Evolutionary conservation across 2,113 vertebrate genomes (phyloP).

Genomic region (Noctilio leporinus): DNA sequence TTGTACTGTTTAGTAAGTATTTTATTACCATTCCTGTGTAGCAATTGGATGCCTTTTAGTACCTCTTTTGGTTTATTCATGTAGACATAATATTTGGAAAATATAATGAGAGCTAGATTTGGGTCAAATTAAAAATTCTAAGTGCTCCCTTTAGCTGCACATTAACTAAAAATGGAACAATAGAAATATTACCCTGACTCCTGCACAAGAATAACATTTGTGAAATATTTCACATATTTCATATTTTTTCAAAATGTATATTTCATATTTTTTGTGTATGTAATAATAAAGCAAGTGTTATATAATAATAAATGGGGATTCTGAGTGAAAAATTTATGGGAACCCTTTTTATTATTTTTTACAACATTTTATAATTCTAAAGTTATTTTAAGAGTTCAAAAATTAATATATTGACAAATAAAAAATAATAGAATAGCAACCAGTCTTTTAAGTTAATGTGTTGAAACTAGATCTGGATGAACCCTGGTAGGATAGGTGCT

Average conservation of each 20-base stretch:
- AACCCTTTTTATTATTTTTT: background rate
- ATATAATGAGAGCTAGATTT: background rate
- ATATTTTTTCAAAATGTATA: background rate
- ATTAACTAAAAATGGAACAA: background rate
- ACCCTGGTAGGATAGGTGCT: fast-evolving
- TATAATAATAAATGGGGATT: background rate
- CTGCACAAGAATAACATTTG: background rate
- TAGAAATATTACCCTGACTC: background rate
- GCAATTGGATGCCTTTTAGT: background rate
- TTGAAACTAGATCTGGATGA: background rate
- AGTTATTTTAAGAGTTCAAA: background rate
- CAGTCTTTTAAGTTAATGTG: background rate
- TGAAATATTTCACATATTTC: background rate
- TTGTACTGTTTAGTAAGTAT: background rate
- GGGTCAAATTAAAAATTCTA: background rate
- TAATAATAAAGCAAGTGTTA: background rate
- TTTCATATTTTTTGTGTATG: background rate
- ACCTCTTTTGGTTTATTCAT: background rate
- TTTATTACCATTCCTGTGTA: background rate
- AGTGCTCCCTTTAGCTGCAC: background rate
- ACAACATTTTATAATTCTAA: background rate
- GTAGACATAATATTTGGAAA: background rate
- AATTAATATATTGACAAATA: background rate
- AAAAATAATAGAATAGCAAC: background rate
- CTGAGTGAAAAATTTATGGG: background rate